These are phyloP conservation scores for Rhyacophila brunnea DNA, from an alignment of 1,140 invertebrate genomes.

Conservation along the genomic window DNA sequence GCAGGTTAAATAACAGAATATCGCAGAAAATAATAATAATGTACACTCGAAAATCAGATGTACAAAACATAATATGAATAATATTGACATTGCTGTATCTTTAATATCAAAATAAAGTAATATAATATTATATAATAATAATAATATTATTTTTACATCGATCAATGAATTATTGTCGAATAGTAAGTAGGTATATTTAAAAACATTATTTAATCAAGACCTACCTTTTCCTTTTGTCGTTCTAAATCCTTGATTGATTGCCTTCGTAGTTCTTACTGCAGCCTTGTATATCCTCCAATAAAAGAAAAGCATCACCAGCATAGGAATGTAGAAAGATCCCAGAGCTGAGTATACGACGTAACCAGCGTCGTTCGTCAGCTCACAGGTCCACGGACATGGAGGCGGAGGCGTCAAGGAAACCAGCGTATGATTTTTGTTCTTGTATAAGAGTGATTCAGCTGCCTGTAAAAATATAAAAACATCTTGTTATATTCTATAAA, in stretches of 20 bases:
- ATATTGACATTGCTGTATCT: no score
- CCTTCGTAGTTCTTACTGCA: slow-evolving; percentile 83
- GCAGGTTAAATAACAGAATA: no score
- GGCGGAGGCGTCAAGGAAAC: slow-evolving; percentile 43
- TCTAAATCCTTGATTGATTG: slow-evolving; percentile 89
- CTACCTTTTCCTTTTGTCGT: slow-evolving; percentile 74
- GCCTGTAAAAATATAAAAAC: slow-evolving; percentile 21
- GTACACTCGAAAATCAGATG: no score
- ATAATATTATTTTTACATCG: no score
- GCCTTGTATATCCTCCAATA: slow-evolving; percentile 95
- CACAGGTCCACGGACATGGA: slow-evolving; percentile 81
- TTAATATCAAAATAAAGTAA: no score
- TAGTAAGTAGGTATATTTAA: neutral
- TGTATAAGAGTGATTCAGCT: slow-evolving; percentile 20
- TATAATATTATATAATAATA: no score
- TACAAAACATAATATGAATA: no score
- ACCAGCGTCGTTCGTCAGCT: slow-evolving; percentile 85
- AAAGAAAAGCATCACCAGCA: slow-evolving; percentile 95
- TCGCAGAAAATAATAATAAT: no score
- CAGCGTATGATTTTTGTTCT: slow-evolving; percentile 27
- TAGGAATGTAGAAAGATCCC: slow-evolving; percentile 94
- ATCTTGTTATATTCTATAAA: no score
- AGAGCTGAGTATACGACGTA: slow-evolving; percentile 86
- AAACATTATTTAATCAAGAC: neutral
- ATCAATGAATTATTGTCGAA: neutral